Conservation (phyloP, 2,797 vertebrate genomes). For the Arnoldichthys spilopterus region DNA sequence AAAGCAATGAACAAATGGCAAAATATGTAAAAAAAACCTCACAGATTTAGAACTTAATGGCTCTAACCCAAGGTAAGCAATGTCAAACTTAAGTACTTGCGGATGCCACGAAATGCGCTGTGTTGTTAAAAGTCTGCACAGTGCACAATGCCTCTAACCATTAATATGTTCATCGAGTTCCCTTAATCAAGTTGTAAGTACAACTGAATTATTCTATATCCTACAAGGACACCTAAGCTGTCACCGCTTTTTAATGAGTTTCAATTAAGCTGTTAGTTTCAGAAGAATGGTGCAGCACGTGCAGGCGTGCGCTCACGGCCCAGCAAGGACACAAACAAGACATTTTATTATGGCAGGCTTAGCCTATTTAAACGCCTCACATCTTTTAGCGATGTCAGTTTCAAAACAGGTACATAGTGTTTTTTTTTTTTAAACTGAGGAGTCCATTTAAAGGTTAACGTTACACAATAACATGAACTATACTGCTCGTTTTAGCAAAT, state of each 20-base stretch:
- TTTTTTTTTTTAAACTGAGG: slow-evolving; percentile 12
- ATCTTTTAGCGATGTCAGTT: slow-evolving; percentile 12
- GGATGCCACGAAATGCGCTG: neutral
- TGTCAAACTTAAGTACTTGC: neutral
- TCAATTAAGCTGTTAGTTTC: slow-evolving; percentile 83
- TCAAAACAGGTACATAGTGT: neutral
- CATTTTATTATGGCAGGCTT: slow-evolving; percentile 44
- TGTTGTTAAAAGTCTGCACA: slow-evolving; percentile 18
- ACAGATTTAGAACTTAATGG: neutral
- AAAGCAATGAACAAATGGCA: neutral
- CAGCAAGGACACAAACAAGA: slow-evolving; percentile 61
- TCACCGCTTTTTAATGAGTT: slow-evolving; percentile 73
- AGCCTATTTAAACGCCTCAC: slow-evolving; percentile 24
- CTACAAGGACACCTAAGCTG: slow-evolving; percentile 83
- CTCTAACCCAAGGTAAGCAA: neutral
- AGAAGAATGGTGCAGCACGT: slow-evolving; percentile 76
- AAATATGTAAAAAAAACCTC: neutral
- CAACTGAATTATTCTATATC: slow-evolving; percentile 81
- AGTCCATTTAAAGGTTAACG: neutral
- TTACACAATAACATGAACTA: neutral
- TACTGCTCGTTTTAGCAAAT: neutral
- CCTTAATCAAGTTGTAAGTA: slow-evolving; percentile 83
- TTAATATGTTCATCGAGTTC: slow-evolving; percentile 71
- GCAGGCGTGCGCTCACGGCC: slow-evolving; percentile 51
- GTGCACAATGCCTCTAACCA: slow-evolving; percentile 59